A percentile compares a stretch with the other conserved stretches of the same genome.
phyloP scores from a whole-genome alignment of 1,140 invertebrate genomes.

The Phymorhynchus buccinoides region DNA sequence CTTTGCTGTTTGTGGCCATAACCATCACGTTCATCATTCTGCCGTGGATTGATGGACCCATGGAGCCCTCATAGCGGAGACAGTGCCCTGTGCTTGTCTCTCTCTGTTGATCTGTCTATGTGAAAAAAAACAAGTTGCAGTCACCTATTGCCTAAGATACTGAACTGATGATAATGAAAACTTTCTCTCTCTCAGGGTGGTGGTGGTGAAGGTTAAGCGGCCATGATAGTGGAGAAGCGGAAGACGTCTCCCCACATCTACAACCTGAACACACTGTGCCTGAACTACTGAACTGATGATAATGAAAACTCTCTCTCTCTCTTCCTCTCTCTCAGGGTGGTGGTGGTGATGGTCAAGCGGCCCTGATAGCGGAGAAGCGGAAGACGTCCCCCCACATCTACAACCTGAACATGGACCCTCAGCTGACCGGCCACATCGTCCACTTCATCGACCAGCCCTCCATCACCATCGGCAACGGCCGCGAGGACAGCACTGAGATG shows the following conservation, averaged over 20 bases:
- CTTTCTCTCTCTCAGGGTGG: not conserved
- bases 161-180: no score
- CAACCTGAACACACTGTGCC: constrained; percentile 80
- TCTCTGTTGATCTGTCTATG: no score
- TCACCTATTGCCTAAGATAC: no score
- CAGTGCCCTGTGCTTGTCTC: no score
- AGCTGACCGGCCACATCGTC: constrained; percentile 77
- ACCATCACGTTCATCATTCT: not conserved
- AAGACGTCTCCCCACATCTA: constrained; percentile 76
- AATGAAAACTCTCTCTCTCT: no score
- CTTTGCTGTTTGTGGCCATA: no score
- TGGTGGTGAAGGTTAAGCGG: not conserved
- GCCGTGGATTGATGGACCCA: not conserved
- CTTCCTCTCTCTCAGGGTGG: not conserved
- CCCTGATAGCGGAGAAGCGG: constrained; percentile 72
- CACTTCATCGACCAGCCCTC: constrained; percentile 76
- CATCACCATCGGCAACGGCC: constrained; percentile 75
- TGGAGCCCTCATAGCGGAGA: no score
- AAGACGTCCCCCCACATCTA: constrained; percentile 76
- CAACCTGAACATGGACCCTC: constrained; percentile 79
- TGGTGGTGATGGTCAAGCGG: constrained; percentile 1
- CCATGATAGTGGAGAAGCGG: constrained; percentile 72
- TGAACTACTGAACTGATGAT: no score
- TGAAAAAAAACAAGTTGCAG: no score
- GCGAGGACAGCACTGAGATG: constrained; percentile 72